Percentiles rank a stretch among this genome's conserved stretches.
phyloP scores from a whole-genome alignment of 2,797 vertebrate species.

The Numenius phaeopus region DNA sequence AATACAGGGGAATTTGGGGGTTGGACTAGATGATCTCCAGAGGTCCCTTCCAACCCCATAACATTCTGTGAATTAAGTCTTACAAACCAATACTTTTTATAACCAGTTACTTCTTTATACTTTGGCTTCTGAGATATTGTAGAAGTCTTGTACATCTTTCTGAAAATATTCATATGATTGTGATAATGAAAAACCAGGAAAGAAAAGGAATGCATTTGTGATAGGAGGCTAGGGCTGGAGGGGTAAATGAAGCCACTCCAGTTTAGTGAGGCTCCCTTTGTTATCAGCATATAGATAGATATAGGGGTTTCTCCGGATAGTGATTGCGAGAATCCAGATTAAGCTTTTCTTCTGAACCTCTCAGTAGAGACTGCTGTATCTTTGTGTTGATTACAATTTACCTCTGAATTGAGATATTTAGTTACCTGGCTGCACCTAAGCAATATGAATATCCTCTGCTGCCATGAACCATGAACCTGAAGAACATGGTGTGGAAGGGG shows the following conservation, averaged over 20 bases:
- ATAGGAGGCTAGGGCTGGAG: neutral
- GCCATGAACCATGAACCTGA: neutral
- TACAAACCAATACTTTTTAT: neutral
- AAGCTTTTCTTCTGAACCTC: neutral
- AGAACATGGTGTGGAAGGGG: neutral
- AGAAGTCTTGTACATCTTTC: neutral
- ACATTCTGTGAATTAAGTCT: neutral
- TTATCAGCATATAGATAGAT: neutral
- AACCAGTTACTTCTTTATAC: neutral
- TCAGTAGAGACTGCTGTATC: neutral
- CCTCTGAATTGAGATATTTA: neutral
- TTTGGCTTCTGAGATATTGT: neutral
- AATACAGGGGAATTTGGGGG: neutral
- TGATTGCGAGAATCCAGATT: neutral
- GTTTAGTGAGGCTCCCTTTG: neutral
- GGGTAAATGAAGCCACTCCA: neutral
- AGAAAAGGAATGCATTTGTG: neutral
- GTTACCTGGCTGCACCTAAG: neutral
- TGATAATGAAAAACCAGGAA: neutral
- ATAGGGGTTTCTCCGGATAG: neutral
- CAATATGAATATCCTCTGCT: neutral
- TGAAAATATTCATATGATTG: neutral
- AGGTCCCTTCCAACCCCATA: no score
- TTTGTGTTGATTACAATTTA: neutral
- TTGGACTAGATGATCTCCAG: no score